A percentile compares a stretch with the other conserved stretches of the same genome.
phyloP scores from a whole-genome alignment of 37 sponge, comb jelly and placozoan genomes.

The Chondrilla cf. caribensis region DNA sequence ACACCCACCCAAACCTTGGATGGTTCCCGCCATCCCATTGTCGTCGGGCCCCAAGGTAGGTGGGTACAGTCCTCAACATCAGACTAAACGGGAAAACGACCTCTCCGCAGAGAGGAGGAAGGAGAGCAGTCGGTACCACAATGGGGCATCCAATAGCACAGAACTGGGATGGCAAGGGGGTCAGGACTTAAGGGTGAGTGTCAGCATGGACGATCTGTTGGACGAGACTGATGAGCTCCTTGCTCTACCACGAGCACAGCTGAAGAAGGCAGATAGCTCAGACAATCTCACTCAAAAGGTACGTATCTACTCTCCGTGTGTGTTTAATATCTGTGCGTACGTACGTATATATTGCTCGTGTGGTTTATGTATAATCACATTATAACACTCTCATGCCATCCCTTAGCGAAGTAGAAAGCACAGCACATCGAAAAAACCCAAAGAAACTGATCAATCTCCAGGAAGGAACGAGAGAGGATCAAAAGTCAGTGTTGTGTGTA shows the following conservation, averaged over 20 bases:
- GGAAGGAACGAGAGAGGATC: no score
- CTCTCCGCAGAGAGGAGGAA: background rate
- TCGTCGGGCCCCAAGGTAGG: background rate
- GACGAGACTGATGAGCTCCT: background rate
- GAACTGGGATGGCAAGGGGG: background rate
- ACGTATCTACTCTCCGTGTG: background rate
- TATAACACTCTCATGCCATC: no score
- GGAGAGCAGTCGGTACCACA: no score
- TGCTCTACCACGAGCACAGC: background rate
- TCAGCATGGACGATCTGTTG: no score
- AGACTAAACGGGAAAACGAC: background rate
- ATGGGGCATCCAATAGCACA: background rate
- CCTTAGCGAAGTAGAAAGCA: background rate
- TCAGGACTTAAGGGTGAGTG: background rate
- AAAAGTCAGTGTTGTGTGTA: no score
- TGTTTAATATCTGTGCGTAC: background rate
- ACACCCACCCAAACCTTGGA: constrained; percentile 14
- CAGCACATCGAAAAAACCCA: background rate
- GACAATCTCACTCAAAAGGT: background rate
- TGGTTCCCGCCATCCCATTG: constrained; percentile 7
- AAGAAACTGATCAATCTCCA: no score
- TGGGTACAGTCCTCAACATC: background rate
- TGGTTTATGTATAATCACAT: no score
- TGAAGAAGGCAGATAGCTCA: background rate
- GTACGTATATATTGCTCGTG: background rate